These are phyloP conservation scores for Microcebus murinus DNA, from an alignment of 2,113 vertebrate species.

Conservation along the genomic window DNA sequence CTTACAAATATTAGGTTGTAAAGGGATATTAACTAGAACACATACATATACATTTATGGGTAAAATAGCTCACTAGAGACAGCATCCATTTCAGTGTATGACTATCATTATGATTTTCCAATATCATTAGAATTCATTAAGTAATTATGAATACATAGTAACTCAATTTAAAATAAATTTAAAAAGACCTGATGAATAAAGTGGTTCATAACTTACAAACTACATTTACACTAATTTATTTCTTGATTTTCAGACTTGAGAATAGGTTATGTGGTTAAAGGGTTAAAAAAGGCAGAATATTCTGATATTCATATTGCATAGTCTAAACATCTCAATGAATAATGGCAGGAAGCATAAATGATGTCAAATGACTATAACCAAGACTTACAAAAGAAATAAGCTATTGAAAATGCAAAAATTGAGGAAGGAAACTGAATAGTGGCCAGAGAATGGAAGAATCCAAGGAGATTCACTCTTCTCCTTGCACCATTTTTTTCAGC, in stretches of 20 bases:
- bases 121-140: neutral
- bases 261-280: neutral
- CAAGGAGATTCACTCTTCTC: neutral
- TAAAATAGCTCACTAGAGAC: neutral
- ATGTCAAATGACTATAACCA: neutral
- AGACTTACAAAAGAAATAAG: neutral
- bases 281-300: neutral
- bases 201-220: neutral
- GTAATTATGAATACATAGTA: neutral
- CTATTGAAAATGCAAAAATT: neutral
- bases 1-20: neutral
- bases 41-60: neutral
- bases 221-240: neutral
- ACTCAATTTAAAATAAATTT: slow-evolving; percentile 38
- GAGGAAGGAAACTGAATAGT: neutral
- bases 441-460: neutral
- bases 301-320: neutral
- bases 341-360: neutral
- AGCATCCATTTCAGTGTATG: neutral
- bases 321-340: neutral
- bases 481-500: neutral
- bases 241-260: neutral
- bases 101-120: neutral
- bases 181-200: neutral
- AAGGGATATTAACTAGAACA: neutral